Base-by-base conservation (phyloP, 2,113 vertebrate genomes). In the Plotosus lineatus region DNA sequence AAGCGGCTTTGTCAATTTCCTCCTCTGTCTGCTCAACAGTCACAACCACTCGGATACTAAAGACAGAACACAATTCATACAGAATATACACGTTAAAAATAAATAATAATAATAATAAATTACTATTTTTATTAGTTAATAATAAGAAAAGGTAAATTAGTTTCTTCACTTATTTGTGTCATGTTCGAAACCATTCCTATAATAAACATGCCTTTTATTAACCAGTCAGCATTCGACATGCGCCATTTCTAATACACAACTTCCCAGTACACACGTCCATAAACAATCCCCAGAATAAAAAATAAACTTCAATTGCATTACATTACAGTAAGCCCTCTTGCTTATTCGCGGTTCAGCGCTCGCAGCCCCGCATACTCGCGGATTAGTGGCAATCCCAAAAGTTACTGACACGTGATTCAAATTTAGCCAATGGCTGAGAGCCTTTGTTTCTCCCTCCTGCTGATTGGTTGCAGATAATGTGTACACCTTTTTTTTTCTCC, bases 11-110 rank as follows among this genome's bases (percentile, higher is more conserved):
- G 82, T 95, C 89, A 83, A 99, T 90, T 60, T 99, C 96, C 80
- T 96, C 89, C 15, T 95, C 94, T 0, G 95, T 96, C 84, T 98
- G 96, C 84, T 98, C 93, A 36, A 98, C 87, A 3, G 96, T 97
- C 82, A 98, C 81, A 83, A 98, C 95, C 76, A 99, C 94, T 77
- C 97, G 91, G 84, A 99, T 95, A 85, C 98, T 99, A 92, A 53
- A 84, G 88, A 89, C 46, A 26, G 36, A 40, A 84, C 44, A 44
- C 23, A 21, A 72, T 65, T 66, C 66, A 81, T 8, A 23, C 28
- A 73, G 6, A 75, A 60, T 3, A 51, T 6, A 31, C 19, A 26
- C 36, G 21, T 38, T 31, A 53, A 44, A 72, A 1, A 53, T 68
- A 74, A 86, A n/a, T 56, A 56, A 79, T n/a, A n/a, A n/a, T n/a